These are phyloP conservation scores for Desmodus rotundus DNA, from an alignment of 2,113 vertebrate species.

Conservation along the genomic window DNA sequence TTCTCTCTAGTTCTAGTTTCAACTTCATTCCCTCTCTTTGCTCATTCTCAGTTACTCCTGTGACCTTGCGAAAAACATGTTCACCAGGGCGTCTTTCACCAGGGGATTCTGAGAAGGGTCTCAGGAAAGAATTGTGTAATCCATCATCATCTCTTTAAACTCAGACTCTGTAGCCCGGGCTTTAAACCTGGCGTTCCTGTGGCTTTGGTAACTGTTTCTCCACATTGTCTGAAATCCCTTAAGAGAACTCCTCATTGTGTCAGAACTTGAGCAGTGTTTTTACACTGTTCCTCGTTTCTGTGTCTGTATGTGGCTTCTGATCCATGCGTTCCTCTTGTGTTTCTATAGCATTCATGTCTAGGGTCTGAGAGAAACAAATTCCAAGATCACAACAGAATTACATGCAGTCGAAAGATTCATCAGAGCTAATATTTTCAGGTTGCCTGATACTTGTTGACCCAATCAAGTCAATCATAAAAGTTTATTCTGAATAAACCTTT, in stretches of 20 bases:
- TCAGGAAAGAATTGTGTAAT: constrained; percentile 72
- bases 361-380: background rate
- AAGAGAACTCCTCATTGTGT: constrained; percentile 68
- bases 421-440: background rate
- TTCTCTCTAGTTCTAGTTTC: constrained; percentile 62
- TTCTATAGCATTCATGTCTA: background rate
- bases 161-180: constrained; percentile 59
- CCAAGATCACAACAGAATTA: background rate
- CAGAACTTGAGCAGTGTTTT: background rate
- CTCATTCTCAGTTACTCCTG: constrained; percentile 39
- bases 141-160: constrained; percentile 72
- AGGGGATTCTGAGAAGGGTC: constrained; percentile 41
- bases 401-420: background rate
- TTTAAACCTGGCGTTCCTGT: constrained; percentile 65
- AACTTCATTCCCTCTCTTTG: constrained; percentile 57
- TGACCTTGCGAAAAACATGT: constrained; percentile 40
- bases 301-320: constrained; percentile 15
- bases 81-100: constrained; percentile 47
- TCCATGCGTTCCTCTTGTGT: background rate
- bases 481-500: constrained; percentile 14
- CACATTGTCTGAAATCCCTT: constrained; percentile 63
- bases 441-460: background rate
- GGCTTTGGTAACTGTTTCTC: constrained; percentile 73
- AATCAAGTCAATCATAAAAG: background rate
- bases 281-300: background rate